Evolutionary conservation across 2,113 vertebrate genomes (phyloP), one percentile per base, ranked within the genome.

Genomic region (Bubo blakistoni): DNA sequence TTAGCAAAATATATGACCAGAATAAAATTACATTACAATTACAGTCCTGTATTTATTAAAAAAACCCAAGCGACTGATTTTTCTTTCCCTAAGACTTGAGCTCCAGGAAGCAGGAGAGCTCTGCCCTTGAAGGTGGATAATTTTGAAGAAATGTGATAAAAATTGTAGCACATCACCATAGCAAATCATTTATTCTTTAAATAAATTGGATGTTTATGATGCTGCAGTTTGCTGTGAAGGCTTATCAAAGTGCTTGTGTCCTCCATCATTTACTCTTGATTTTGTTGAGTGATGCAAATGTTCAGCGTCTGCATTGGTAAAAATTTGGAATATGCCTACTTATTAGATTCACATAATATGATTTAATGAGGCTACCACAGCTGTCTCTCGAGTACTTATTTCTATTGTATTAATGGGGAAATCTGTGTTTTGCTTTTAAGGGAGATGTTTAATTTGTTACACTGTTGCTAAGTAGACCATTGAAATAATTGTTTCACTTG

Each of bases 331-430:
- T 49, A 34, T 4, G 2, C 36, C 42, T 88, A 16, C 14, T 69
- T 77, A 57, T 7, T 81, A 83, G 67, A 66, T 54, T 78, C 63
- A 36, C 13, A 29, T 88, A 63, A 16, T 55, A 22, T 20, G 49
- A 86, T 91, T 88, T 81, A 92, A 81, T 83, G 80, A 94, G 51
- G 54, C 38, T 93, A 47, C 71, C 80, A 51, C 88, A 93, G 55
- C 71, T 93, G 67, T 86, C 86, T 92, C 74, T 80, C 69, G 76
- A 52, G 52, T 38, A n/a, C 51, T 57, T 80, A 29, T 69, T 87
- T 76, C 40, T 27, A 73, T 49, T 38, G 26, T 81, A 15, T 83
- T 92, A 81, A 34, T 55, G 27, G 51, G 46, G 16, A 94, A 59
- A 83, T 70, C 38, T 46, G 34, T 88, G 62, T 34, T 93, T 94